Evolutionary conservation across 2,113 vertebrate species (phyloP).

Genomic region (Menidia beryllina): DNA sequence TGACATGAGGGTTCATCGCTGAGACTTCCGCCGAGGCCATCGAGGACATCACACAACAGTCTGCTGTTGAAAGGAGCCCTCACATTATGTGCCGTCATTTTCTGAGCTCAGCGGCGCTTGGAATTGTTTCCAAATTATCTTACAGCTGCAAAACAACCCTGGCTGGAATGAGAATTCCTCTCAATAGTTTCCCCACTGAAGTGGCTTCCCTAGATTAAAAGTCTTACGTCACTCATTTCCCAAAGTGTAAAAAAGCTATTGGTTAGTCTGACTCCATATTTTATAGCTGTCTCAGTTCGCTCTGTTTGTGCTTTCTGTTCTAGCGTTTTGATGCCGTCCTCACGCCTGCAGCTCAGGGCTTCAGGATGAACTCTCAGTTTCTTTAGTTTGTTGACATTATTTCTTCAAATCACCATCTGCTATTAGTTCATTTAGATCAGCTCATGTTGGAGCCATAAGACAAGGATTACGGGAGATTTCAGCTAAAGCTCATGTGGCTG

Average conservation of each 20-base stretch:
- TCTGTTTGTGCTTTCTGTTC: constrained; percentile 18
- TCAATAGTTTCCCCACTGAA: constrained; percentile 15
- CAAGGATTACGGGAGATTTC: no score
- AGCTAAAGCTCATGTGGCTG: no score
- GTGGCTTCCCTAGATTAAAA: constrained; percentile 3
- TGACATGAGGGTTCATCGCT: constrained; percentile 30
- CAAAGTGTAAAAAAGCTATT: background rate
- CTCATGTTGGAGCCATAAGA: no score
- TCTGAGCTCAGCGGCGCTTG: background rate
- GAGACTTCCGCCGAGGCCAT: constrained; percentile 23
- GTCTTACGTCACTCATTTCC: constrained; percentile 34
- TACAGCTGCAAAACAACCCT: constrained; percentile 26
- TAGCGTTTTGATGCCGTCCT: background rate
- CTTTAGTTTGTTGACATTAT: background rate
- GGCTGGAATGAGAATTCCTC: constrained; percentile 7
- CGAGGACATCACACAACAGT: background rate
- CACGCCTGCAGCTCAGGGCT: background rate
- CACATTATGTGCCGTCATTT: constrained; percentile 9
- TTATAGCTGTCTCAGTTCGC: constrained; percentile 1
- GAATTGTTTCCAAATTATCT: constrained; percentile 38
- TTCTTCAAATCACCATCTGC: no score
- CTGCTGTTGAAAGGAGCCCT: background rate
- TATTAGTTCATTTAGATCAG: no score
- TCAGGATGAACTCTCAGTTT: background rate
- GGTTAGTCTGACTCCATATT: background rate